Evolutionary conservation across 2,797 vertebrate genomes (phyloP).

Genomic region (Crocodylus rhombifer): DNA sequence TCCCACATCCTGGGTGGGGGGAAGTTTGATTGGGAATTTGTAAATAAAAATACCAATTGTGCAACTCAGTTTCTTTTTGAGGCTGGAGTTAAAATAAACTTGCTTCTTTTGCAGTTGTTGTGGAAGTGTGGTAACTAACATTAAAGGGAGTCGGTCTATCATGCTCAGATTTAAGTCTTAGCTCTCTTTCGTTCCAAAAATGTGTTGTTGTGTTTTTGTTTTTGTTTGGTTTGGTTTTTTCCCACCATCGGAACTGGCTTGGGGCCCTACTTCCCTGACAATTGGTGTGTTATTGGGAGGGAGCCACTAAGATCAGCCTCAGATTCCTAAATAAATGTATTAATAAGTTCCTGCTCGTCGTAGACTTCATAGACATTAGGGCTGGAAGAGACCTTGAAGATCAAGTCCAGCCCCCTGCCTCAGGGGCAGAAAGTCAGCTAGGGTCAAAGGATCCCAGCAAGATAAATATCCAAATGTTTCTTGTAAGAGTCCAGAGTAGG

Average conservation of each 20-base stretch:
- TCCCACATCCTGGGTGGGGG: background rate
- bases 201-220: too few relatives aligned
- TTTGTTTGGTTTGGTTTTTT: too few relatives aligned
- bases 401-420: too few relatives aligned
- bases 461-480: too few relatives aligned
- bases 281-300: background rate
- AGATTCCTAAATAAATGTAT: background rate
- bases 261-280: background rate
- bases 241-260: rapidly evolving
- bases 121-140: background rate
- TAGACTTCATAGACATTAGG: too few relatives aligned
- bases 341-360: too few relatives aligned
- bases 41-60: background rate
- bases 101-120: background rate
- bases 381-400: too few relatives aligned
- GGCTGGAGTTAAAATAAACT: background rate
- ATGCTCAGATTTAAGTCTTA: background rate
- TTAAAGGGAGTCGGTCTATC: background rate
- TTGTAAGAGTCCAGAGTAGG: too few relatives aligned
- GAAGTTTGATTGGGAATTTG: background rate
- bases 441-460: too few relatives aligned
- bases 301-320: background rate
- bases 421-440: too few relatives aligned
- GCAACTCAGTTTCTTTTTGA: background rate
- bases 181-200: background rate